Conservation (phyloP, 2,797 vertebrate genomes). For the Rhinoraja longicauda region DNA sequence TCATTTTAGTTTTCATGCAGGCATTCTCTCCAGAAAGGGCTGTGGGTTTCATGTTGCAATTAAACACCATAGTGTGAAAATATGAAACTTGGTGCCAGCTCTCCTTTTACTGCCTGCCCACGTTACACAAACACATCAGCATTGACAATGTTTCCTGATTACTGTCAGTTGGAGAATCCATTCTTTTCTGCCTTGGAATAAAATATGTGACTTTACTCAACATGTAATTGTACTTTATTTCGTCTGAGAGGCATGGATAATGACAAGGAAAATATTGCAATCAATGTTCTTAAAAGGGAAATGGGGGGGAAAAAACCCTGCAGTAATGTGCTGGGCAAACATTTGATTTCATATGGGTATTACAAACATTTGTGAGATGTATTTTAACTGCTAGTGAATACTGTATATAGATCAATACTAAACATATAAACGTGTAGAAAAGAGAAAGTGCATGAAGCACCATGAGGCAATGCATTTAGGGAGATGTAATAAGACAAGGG, state of each 20-base stretch:
- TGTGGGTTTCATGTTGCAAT: background rate
- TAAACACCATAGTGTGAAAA: background rate
- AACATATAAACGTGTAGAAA: background rate
- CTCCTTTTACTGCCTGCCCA: background rate
- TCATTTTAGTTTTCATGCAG: background rate
- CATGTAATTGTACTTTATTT: background rate
- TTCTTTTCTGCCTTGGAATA: background rate
- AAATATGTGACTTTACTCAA: background rate
- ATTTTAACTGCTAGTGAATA: background rate
- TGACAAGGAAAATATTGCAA: background rate
- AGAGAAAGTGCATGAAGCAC: too few species aligned
- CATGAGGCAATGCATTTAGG: too few species aligned
- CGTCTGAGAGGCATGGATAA: background rate
- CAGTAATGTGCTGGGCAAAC: background rate
- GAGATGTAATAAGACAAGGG: too few species aligned
- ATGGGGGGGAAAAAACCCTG: too few species aligned
- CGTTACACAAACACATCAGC: background rate
- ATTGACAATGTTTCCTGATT: background rate
- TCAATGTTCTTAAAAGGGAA: background rate
- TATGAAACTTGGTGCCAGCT: background rate
- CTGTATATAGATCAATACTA: background rate
- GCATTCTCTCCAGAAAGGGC: background rate
- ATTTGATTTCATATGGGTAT: background rate
- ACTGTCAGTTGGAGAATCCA: conserved; percentile 3
- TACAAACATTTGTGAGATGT: background rate